These are phyloP conservation scores for Leucophenga montana DNA, from an alignment of 2,888 invertebrate species.

Conservation along the genomic window DNA sequence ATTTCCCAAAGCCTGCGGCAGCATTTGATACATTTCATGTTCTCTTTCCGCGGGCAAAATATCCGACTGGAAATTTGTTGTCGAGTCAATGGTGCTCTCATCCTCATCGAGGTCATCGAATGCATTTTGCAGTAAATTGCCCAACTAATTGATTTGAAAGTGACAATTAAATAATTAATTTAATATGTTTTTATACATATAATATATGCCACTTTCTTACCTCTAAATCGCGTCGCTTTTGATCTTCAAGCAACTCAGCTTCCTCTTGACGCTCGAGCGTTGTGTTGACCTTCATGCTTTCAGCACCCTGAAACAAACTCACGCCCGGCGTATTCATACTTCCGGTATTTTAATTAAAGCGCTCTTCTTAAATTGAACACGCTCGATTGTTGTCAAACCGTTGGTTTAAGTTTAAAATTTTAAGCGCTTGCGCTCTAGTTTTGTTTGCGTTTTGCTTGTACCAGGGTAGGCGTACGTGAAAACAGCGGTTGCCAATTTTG, in stretches of 20 bases:
- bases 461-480: too few relatives aligned
- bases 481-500: background rate
- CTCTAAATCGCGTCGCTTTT: conserved; percentile 79
- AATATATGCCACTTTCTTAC: conserved; percentile 68
- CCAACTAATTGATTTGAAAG: conserved; percentile 73
- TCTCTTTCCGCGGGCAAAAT: conserved; percentile 42
- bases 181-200: conserved; percentile 7
- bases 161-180: conserved; percentile 25
- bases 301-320: conserved; percentile 81
- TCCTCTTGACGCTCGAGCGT: conserved; percentile 79
- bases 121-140: conserved; percentile 79
- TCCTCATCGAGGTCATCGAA: conserved; percentile 82
- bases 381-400: background rate
- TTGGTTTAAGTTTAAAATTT: conserved; percentile 15
- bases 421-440: conserved; percentile 42
- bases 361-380: background rate
- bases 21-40: conserved; percentile 3
- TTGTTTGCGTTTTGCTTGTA: background rate
- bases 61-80: conserved; percentile 69
- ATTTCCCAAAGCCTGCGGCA: conserved; percentile 22
- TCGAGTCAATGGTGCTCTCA: conserved; percentile 78
- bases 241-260: conserved; percentile 81
- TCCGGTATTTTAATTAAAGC: background rate
- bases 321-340: conserved; percentile 78
- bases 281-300: conserved; percentile 79